These are phyloP conservation scores for Drosophila tani DNA, from an alignment of 1,140 invertebrate genomes.

Conservation along the genomic window DNA sequence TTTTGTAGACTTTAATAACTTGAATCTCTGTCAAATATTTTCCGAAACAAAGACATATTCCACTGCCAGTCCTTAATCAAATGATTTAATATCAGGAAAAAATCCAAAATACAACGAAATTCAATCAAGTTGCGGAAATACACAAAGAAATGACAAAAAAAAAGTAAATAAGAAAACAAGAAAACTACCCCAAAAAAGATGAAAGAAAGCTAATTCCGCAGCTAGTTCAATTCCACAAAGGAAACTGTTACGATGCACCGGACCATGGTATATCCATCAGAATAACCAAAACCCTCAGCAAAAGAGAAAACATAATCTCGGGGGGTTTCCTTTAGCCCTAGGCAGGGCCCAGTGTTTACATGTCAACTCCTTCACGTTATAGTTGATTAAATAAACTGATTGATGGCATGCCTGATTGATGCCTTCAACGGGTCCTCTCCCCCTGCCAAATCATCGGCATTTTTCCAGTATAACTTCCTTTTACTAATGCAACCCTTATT, in stretches of 20 bases:
- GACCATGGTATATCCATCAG: conserved; percentile 27
- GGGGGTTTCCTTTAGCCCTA: neutral
- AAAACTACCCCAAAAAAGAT: conserved; percentile 15
- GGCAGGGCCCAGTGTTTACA: conserved; percentile 30
- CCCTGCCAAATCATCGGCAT: conserved; percentile 2
- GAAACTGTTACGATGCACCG: conserved; percentile 18
- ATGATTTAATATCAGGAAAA: neutral
- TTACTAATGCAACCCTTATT: conserved; percentile 75
- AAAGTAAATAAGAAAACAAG: conserved; percentile 2
- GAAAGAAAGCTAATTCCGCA: conserved; percentile 18
- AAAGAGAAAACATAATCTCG: conserved; percentile 26
- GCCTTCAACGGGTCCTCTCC: conserved; percentile 54
- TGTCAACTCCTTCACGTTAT: conserved; percentile 62
- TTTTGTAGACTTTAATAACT: neutral
- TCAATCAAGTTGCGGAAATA: conserved; percentile 17
- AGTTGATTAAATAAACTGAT: conserved; percentile 73
- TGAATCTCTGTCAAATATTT: neutral
- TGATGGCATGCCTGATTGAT: conserved; percentile 77
- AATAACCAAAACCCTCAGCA: conserved; percentile 12
- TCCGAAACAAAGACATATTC: neutral
- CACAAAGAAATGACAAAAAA: conserved; percentile 4
- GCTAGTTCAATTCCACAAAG: conserved; percentile 27
- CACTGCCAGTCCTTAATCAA: neutral
- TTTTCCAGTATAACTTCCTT: conserved; percentile 21
- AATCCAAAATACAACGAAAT: neutral